Evolutionary conservation across 2,113 vertebrate species (phyloP).

Genomic region (Pitta sordida): DNA sequence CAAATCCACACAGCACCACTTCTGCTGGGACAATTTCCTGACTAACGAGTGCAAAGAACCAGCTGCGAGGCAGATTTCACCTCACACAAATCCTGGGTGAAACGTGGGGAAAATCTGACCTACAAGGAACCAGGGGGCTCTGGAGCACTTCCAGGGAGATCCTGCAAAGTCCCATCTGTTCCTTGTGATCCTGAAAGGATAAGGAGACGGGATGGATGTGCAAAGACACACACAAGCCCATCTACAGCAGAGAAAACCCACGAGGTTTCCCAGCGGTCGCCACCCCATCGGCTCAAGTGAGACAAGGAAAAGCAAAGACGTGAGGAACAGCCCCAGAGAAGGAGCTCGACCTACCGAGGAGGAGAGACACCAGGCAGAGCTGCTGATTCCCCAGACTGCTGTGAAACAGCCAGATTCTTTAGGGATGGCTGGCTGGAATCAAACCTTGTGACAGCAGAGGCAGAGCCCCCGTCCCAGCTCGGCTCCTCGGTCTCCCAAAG

Average conservation of each 20-base stretch:
- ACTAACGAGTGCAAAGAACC: background rate
- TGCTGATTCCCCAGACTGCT: background rate
- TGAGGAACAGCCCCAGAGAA: background rate
- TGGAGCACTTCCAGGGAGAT: background rate
- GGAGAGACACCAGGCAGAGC: background rate
- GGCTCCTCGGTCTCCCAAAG: background rate
- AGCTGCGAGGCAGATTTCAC: background rate
- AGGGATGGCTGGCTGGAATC: background rate
- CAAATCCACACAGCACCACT: rapidly evolving
- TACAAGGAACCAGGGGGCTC: background rate
- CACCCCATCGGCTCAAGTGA: rapidly evolving
- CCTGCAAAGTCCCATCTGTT: background rate
- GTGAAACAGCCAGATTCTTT: background rate
- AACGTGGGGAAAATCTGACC: background rate
- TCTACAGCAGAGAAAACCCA: background rate
- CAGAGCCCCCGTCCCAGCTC: background rate
- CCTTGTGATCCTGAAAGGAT: background rate
- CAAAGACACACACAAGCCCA: background rate
- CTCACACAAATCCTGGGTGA: background rate
- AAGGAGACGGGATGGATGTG: background rate
- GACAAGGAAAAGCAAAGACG: background rate
- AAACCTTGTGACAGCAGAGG: background rate
- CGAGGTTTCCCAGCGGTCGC: background rate
- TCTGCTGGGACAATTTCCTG: background rate
- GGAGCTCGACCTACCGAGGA: background rate